Evolutionary conservation across 2,888 invertebrate species (phyloP), one percentile per base, ranked within the genome.

Genomic region (Mactromeris polynyma): DNA sequence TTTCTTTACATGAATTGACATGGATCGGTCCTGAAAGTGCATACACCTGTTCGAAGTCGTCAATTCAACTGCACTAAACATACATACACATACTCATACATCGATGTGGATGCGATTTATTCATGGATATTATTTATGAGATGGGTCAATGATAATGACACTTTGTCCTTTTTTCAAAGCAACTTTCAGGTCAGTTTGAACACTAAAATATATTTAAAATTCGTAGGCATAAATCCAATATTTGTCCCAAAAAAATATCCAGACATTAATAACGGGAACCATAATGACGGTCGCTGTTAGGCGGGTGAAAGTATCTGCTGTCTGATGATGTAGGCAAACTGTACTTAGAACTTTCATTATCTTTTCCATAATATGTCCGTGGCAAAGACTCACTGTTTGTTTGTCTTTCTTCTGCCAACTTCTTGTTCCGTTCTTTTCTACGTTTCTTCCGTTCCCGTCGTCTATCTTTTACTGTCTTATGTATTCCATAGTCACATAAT

Each of bases 401-500:
- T 73, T 33, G n/a, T 33, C 19, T 33, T 73, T 73, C 73, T 19
- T 33, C 73, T 3, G 73, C 73, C 36, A 36, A 19, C 36, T 17
- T 11, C 36, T 73, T 73, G 33, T 78, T 51, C 4, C 51, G 51
- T 84, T 84, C 78, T 38, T 78, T 84, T 40, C 38, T 51, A 9
- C 33, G 83, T 51, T 46, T 83, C 14, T 77, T 83, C n/a, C 51
- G 46, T 21, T 81, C 69, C 3, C 7, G 38, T 42, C 85, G 26
- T 2, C 69, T 26, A 3, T 40, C 38, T 36, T 79, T 79, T 6
- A 73, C 42, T n/a, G 64, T 85, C 54, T 80, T 87, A 36, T 85
- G 79, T 6, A 89, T 69, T 14, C 88, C 88, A 81, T 89, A 94
- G 46, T 84, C 87, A 77, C 88, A 84, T 11, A 94, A 54, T 40